Percentiles rank a stretch among this genome's conserved stretches.
phyloP scores from a whole-genome alignment of 2,113 vertebrate species.

The Phaethornis superciliosus region DNA sequence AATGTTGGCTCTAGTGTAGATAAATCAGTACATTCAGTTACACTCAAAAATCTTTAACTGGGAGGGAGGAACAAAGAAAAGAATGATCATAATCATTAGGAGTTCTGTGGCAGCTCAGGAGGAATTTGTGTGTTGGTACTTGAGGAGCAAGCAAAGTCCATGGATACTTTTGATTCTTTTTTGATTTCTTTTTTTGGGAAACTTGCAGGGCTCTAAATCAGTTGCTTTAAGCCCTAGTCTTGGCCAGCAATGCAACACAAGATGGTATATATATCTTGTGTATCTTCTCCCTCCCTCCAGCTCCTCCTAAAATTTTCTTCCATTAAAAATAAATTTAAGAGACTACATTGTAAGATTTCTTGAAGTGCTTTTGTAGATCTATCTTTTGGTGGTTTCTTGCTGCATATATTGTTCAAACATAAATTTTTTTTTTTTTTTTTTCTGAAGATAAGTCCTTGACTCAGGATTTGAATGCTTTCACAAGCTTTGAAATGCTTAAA shows the following conservation, averaged over 20 bases:
- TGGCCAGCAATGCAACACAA: background rate
- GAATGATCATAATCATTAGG: background rate
- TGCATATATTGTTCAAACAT: background rate
- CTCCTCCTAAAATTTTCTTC: background rate
- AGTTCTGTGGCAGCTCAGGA: background rate
- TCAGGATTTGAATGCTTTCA: background rate
- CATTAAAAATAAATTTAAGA: background rate
- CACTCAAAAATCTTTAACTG: background rate
- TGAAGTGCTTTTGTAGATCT: background rate
- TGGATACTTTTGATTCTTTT: background rate
- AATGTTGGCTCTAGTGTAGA: background rate
- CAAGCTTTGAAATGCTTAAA: background rate
- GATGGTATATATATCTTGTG: background rate
- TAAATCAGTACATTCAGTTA: background rate
- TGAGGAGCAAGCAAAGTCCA: background rate
- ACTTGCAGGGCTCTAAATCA: background rate
- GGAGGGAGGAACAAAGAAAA: background rate
- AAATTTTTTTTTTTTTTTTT: background rate
- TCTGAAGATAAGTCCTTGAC: background rate
- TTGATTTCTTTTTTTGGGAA: background rate
- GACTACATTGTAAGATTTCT: background rate
- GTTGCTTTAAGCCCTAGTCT: background rate
- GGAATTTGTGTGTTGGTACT: background rate
- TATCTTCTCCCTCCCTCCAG: background rate
- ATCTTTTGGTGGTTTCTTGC: background rate